Evolutionary conservation across 1,140 invertebrate species (phyloP).

Genomic region (Eufriesea mexicana): DNA sequence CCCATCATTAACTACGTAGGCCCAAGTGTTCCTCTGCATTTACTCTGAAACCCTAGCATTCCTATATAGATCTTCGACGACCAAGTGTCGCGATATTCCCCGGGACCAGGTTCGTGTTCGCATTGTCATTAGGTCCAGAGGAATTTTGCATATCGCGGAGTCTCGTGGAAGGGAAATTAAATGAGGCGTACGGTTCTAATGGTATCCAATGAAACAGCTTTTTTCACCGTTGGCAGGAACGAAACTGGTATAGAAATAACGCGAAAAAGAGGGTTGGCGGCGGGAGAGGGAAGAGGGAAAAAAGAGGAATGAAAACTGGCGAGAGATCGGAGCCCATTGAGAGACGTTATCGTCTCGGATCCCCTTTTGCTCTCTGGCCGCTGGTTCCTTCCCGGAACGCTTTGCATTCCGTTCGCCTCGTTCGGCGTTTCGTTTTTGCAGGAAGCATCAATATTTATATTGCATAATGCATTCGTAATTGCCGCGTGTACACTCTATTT

Average conservation of each 20-base stretch:
- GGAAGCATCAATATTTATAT: constrained; percentile 83
- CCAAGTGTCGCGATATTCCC: too few relatives aligned
- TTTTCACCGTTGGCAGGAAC: not conserved
- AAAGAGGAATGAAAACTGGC: not conserved
- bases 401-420: constrained; percentile 78
- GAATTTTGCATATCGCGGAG: too few relatives aligned
- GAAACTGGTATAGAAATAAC: not conserved
- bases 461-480: constrained; percentile 82
- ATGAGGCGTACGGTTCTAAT: not conserved
- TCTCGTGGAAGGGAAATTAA: not conserved
- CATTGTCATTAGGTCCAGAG: too few relatives aligned
- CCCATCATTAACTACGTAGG: too few relatives aligned
- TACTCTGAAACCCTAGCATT: too few relatives aligned
- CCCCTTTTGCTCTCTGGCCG: not conserved
- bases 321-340: constrained; percentile 40
- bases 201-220: not conserved
- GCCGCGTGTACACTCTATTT: constrained; percentile 82
- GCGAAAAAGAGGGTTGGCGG: not conserved
- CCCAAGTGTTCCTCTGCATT: too few relatives aligned
- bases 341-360: constrained; percentile 62
- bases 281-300: too few relatives aligned
- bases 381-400: constrained; percentile 66
- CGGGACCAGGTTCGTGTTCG: too few relatives aligned
- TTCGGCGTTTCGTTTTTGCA: constrained; percentile 79
- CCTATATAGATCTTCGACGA: too few relatives aligned